Evolutionary conservation across 1,140 invertebrate genomes (phyloP), one percentile per base, ranked within the genome.

Genomic region (Caenorhabditis briggsae): DNA sequence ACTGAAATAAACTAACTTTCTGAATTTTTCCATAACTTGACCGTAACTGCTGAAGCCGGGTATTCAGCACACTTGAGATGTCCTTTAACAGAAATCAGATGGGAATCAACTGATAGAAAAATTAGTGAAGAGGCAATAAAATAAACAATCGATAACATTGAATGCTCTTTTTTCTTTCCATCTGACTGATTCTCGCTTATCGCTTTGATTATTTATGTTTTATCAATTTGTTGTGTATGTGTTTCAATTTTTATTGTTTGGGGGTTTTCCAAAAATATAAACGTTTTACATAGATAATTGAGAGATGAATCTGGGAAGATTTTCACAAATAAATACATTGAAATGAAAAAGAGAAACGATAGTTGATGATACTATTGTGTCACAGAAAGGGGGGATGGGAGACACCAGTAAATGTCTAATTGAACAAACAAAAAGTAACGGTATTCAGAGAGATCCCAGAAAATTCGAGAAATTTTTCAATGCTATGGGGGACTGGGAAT

Each of bases 141-240:
- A 78, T 78, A 50, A 78, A 12, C 5, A 78, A 78, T 78, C 70
- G 33, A 78, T 78, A 12, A n/a, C 70, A 78, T 78, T 78, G 33
- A 43, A 11, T 61, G 23, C n/a, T 61, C 56, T n/a, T 20, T 18
- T 20, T n/a, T 61, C 23, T 78, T 43, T 5, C 53, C n/a, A 8
- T 50, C 70, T 23, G 20, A 70, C n/a, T 70, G 64, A 43, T 46
- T 70, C 12, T 18, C n/a, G 33, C 18, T 70, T 23, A n/a, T 70
- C 16, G 11, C 23, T 70, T 25, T 70, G 16, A 3, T 70, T 46
- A 70, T 23, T 78, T 50, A 50, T 50, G n/a, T n/a, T 14, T 78
- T 23, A 18, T 50, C n/a, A 11, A n/a, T 50, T 20, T 20, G 50
- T 78, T 33, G 33, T 33, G 33, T 33, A 33, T 33, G 33, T 33